Base-by-base conservation (phyloP, 1,140 invertebrate species). In the Hydropsyche tenuis region DNA sequence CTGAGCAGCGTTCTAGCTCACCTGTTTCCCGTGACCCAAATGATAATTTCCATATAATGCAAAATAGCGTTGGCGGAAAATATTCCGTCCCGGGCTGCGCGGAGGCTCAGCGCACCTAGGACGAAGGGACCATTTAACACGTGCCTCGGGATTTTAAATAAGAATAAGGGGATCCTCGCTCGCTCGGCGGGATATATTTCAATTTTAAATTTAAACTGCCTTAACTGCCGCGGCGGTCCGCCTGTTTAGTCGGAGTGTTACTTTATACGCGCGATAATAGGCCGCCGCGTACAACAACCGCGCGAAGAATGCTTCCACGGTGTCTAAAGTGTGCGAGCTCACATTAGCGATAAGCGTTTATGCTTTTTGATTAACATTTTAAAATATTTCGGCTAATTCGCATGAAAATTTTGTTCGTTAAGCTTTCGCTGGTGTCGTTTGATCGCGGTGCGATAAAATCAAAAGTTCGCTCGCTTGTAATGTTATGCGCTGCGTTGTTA, bases 111-210 rank as follows among this genome's bases (percentile, higher is more conserved):
- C 30, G 30, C 9, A 3, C 30, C 30, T 9, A 14, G 16, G 45
- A n/a, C 45, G 11, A 48, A 4, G 45, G 11, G 16, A 48, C 30
- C 42, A 65, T 65, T 65, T 65, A 65, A 65, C 63, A 65, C 27
- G 63, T 65, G 63, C 63, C 63, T 16, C 16, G 42, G 63, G 63
- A 65, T 65, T 65, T 65, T 65, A 65, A 65, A 65, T 65, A 65
- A 65, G 63, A 65, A 65, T 65, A 65, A 65, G 63, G 60, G 30
- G 16, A 65, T 65, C 27, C 46, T 18, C 48, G 48, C 48, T 37
- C 48, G 48, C 48, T 11, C 48, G n/a, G 48, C 48, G 56, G 22
- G 20, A 25, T 60, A 60, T 60, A 60, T 60, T 60, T 60, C 56
- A 60, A 60, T 60, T 60, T 60, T 60, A 60, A 60, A 60, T 60